Evolutionary conservation across 2,113 vertebrate genomes (phyloP).

Genomic region (Motacilla alba): DNA sequence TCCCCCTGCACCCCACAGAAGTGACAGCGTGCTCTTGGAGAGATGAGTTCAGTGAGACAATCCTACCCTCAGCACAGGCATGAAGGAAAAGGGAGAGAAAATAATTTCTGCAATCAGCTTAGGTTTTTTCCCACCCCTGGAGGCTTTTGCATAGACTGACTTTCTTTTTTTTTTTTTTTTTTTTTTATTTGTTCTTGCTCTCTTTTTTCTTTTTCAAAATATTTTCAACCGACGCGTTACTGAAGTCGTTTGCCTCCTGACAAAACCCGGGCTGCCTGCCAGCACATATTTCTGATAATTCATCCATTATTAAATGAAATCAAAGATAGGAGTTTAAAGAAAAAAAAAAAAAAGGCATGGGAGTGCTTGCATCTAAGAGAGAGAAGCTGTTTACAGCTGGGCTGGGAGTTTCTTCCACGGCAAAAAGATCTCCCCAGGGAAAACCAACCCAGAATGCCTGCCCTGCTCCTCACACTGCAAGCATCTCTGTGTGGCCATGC

Average conservation of each 20-base stretch:
- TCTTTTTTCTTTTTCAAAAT: not conserved
- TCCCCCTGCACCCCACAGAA: not conserved
- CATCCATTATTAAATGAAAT: constrained; percentile 55
- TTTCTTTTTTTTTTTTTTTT: not conserved
- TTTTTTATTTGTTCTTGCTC: not conserved
- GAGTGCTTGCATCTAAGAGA: not conserved
- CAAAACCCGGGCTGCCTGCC: constrained; percentile 30
- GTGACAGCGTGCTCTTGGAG: no score
- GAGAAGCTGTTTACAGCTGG: not conserved
- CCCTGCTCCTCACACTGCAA: not conserved
- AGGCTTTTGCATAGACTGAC: not conserved
- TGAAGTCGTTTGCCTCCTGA: not conserved
- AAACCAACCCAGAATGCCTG: not conserved
- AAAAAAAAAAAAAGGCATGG: not conserved
- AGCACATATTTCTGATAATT: constrained; percentile 51
- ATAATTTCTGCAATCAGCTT: not conserved
- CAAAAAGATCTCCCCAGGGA: not conserved
- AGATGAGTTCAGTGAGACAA: not conserved
- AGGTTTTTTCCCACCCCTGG: not conserved
- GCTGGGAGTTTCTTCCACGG: not conserved
- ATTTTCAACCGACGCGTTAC: not conserved
- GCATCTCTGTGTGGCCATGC: accelerated
- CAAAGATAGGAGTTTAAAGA: not conserved
- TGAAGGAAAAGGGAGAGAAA: not conserved
- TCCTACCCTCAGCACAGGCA: not conserved